Evolutionary conservation across 64 coral and sea anemone species (phyloP), one percentile per base, ranked within the genome.

Genomic region (Actinia tenebrosa): DNA sequence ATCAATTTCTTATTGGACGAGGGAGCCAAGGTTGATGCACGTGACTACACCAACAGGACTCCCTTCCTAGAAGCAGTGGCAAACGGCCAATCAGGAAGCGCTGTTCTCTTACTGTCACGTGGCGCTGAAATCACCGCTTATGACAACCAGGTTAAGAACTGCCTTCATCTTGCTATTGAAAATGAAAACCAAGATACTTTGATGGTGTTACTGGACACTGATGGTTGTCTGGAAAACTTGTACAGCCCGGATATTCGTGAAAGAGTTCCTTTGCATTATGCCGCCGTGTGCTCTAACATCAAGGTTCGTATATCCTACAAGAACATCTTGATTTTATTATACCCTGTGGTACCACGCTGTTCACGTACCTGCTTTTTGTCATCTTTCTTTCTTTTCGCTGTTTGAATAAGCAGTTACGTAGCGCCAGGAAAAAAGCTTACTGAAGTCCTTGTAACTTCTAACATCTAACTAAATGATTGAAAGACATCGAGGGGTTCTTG

Each of bases 111-210:
- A 44, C 87, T 43, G 15, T 45, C 92, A 46, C 83, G 30, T 66
- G 94, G 94, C 46, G 84, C 94, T 55, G 87, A 89, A 22, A 82
- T 83, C 10, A 44, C 30, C 13, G 90, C 90, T 23, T 83, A 77
- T 69, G 90, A 95, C 42, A 47, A 75, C 8, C 80, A 78, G 3
- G 89, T 95, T 83, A 95, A 92, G 78, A 95, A 86, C 53, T 95
- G 90, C 64, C 43, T 95, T 87, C 94, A 95, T 63, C 53, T 95
- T 56, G 94, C 90, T 8, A 89, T 95, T n/a, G 91, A 95, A 64
- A 79, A 87, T 22, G 94, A 95, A 22, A 60, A 87, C 45, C 60
- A 89, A 3, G 88, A 87, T 5, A 95, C 85, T 3, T 50, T 95
- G 18, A 81, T 79, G 5, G 89, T 92, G 87, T 89, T 95, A 80